Evolutionary conservation across 64 coral and sea anemone genomes (phyloP).

Genomic region (Cladopsammia gracilis): DNA sequence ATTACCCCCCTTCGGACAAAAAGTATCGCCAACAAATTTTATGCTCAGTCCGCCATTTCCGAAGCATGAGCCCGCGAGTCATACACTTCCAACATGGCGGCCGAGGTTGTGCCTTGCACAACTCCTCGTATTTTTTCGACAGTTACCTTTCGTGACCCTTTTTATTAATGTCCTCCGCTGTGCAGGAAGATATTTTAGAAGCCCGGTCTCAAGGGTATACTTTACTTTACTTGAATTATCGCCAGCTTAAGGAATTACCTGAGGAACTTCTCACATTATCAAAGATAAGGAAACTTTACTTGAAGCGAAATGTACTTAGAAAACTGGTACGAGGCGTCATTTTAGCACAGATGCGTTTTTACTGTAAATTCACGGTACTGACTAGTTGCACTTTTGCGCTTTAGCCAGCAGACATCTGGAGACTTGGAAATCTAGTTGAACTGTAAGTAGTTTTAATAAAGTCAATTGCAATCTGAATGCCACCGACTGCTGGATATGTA

Average conservation of each 20-base stretch:
- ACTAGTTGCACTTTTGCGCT: neutral
- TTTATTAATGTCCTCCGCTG: constrained; percentile 1
- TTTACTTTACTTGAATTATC: constrained; percentile 91
- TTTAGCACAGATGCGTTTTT: neutral
- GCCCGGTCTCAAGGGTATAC: constrained; percentile 56
- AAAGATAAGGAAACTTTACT: constrained; percentile 75
- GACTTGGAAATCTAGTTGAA: constrained; percentile 52
- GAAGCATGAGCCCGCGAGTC: neutral
- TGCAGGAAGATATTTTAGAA: constrained; percentile 59
- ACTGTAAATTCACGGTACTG: too few species aligned
- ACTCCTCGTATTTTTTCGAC: neutral
- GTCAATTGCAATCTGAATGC: too few species aligned
- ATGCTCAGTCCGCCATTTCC: too few species aligned
- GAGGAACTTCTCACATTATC: constrained; percentile 57
- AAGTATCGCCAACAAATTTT: too few species aligned
- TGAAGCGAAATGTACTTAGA: constrained; percentile 86
- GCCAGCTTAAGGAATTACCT: constrained; percentile 80
- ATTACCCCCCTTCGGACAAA: too few species aligned
- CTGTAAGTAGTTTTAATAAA: neutral
- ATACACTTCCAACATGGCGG: neutral
- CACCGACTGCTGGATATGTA: too few species aligned
- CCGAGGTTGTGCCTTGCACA: neutral
- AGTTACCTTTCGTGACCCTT: neutral
- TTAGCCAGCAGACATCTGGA: constrained; percentile 65
- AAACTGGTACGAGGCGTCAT: constrained; percentile 56